phyloP scores from a whole-genome alignment of 2,888 invertebrate species.

The Xestia ashworthii region DNA sequence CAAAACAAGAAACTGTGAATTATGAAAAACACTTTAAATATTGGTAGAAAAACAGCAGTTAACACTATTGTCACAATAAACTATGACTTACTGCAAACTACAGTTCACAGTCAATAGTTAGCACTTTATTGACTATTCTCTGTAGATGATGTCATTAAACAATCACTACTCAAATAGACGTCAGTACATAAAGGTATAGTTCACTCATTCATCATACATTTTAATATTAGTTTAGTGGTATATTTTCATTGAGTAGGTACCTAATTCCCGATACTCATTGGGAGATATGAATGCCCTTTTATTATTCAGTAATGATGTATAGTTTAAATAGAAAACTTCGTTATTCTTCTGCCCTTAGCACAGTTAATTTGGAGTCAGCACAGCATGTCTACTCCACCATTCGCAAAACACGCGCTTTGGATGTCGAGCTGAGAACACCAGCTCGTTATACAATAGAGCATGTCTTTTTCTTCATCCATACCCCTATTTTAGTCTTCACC shows the following conservation, averaged over 20 bases:
- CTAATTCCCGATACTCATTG: not conserved
- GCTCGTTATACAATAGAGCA: not conserved
- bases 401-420: not conserved
- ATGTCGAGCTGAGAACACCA: not conserved
- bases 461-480: not conserved
- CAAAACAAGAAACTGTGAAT: not conserved
- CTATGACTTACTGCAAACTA: not conserved
- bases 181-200: conserved; percentile 16
- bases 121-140: conserved; percentile 35
- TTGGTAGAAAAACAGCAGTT: no score
- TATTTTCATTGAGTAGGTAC: not conserved
- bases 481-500: not conserved
- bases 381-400: not conserved
- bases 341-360: not conserved
- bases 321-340: not conserved
- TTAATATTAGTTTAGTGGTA: conserved; percentile 11
- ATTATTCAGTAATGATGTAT: not conserved
- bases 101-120: conserved; percentile 5
- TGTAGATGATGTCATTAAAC: conserved; percentile 56
- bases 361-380: not conserved
- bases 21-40: conserved; percentile 1
- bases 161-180: conserved; percentile 26
- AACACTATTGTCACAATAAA: not conserved
- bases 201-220: conserved; percentile 27
- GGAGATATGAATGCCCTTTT: not conserved